phyloP scores from a whole-genome alignment of 2,797 vertebrate species.

The Phrynocephalus guinanensis region DNA sequence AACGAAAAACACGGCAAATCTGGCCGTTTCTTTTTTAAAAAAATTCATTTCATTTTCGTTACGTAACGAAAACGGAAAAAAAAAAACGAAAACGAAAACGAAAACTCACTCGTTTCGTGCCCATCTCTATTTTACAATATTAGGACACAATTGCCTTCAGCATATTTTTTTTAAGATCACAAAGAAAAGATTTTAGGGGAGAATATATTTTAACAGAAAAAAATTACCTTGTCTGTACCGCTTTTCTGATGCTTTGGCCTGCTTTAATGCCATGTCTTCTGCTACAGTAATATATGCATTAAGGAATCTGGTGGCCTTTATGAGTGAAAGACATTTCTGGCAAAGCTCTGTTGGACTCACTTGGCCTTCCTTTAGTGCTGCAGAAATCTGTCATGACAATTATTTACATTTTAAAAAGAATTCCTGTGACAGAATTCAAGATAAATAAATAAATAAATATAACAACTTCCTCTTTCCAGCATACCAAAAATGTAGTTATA shows the following conservation, averaged over 20 bases:
- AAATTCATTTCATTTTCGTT: no score
- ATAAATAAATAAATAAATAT: no score
- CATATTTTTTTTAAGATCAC: not conserved
- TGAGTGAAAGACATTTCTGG: conserved; percentile 85
- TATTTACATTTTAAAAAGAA: not conserved
- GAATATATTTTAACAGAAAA: not conserved
- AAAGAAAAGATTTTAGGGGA: conserved; percentile 17
- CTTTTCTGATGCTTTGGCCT: conserved; percentile 88
- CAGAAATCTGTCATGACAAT: conserved; percentile 80
- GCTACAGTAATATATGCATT: conserved; percentile 92
- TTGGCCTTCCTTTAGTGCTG: conserved; percentile 85
- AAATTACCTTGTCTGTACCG: conserved; percentile 84
- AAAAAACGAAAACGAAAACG: no score
- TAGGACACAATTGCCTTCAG: not conserved
- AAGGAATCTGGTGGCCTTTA: conserved; percentile 86
- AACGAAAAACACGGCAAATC: no score
- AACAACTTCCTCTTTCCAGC: not conserved
- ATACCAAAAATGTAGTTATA: not conserved
- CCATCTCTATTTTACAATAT: not conserved
- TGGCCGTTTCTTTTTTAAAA: no score
- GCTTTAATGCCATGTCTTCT: conserved; percentile 87
- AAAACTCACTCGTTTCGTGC: no score
- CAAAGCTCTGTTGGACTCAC: conserved; percentile 90
- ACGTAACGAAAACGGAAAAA: no score
- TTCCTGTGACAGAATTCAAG: not conserved